Conservation (phyloP, 2,888 invertebrate species). For the Rotaria magnacalcarata region DNA sequence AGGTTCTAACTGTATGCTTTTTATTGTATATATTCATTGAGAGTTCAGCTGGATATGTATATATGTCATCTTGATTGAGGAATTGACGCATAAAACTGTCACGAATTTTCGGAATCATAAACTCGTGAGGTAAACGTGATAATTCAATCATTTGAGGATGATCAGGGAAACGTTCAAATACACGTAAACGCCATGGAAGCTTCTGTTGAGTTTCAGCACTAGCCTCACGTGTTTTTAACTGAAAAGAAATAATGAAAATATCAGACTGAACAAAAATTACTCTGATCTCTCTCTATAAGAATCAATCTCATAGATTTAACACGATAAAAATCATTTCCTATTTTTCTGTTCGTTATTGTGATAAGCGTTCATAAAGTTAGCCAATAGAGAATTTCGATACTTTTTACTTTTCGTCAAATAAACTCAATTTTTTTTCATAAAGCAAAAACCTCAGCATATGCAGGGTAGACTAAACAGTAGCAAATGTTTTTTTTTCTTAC, state of each 20-base stretch:
- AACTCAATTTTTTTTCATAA: too few species aligned
- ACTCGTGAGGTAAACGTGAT: constrained; percentile 74
- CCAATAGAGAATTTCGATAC: too few species aligned
- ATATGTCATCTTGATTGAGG: constrained; percentile 70
- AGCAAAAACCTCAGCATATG: too few species aligned
- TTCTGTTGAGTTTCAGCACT: constrained; percentile 95
- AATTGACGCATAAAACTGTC: constrained; percentile 99
- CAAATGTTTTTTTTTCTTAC: too few species aligned
- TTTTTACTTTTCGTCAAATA: too few species aligned
- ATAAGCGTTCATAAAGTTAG: too few species aligned
- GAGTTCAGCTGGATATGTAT: not conserved
- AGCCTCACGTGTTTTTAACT: constrained; percentile 86
- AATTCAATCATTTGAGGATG: constrained; percentile 94
- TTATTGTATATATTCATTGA: not conserved
- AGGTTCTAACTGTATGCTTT: not conserved
- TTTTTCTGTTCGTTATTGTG: too few species aligned
- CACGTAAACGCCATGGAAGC: constrained; percentile 82
- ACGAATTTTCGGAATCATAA: constrained; percentile 68
- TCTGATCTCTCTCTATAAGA: too few species aligned
- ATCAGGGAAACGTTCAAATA: constrained; percentile 96
- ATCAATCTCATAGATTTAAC: too few species aligned
- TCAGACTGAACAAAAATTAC: too few species aligned
- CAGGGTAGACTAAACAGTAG: too few species aligned
- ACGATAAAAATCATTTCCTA: too few species aligned
- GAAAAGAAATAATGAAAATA: not conserved